Base-by-base conservation (phyloP, 1,140 invertebrate genomes). In the Eupristina koningsbergeri region DNA sequence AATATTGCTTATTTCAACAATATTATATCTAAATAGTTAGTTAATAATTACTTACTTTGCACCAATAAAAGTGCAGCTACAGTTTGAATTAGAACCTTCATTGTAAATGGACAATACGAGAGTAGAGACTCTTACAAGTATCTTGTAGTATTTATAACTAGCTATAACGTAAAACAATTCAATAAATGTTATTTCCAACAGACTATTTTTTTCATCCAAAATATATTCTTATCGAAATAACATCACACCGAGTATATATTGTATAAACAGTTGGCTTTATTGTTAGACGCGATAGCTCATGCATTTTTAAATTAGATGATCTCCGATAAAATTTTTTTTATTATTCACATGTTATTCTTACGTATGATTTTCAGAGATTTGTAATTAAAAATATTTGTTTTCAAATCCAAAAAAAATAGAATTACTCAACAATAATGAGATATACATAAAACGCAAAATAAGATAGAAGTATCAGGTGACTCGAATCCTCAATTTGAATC, bases 1-100 rank as follows among this genome's bases (percentile, higher is more conserved):
- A n/a, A n/a, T n/a, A n/a, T n/a, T n/a, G n/a, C n/a, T n/a, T n/a
- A n/a, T n/a, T n/a, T n/a, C n/a, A n/a, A n/a, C n/a, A n/a, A n/a
- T n/a, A n/a, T n/a, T n/a, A n/a, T n/a, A n/a, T n/a, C 41, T 45
- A 45, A 45, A 45, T 45, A 7, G 11, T 1, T 6, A 36, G 26
- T 34, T 36, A 17, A 69, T 71, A 41, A 39, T 64, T 0, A 78
- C 76, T 78, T 45, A 78, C 76, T 13, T 15, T 78, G 34, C 5
- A 78, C 26, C 61, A 78, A 22, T 3, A 78, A 15, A 2, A 78
- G 11, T 41, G 61, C 22, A 19, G 31, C n/a, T n/a, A 78, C 1
- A 45, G 39, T 41, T 34, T 36, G 5, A 64, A 64, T 64, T 3
- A 45, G 26, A n/a, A 64, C 34, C 76, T 64, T 64, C 76, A 78